Percentiles rank a stretch among this genome's conserved stretches.
Conservation (phyloP, 2,113 vertebrate genomes). For the Urocitellus parryii region DNA sequence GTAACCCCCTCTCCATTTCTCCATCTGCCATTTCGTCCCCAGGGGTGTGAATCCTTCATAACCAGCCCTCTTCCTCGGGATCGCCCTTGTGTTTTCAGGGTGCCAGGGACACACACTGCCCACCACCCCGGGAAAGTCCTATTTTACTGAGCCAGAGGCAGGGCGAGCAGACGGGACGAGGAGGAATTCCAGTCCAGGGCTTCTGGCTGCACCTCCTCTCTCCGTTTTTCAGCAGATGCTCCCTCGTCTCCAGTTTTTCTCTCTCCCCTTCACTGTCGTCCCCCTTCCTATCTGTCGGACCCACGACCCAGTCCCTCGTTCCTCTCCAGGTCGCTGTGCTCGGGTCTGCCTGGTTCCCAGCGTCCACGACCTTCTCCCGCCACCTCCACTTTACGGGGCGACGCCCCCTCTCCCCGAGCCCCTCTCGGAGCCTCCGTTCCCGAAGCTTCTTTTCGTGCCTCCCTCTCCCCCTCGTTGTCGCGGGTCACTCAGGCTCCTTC, state of each 20-base stretch:
- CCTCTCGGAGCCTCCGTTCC: neutral
- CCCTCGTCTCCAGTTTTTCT: neutral
- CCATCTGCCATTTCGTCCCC: neutral
- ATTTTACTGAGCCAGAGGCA: neutral
- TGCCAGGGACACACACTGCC: fast-evolving
- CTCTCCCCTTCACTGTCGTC: neutral
- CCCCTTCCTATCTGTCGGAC: neutral
- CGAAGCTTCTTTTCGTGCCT: neutral
- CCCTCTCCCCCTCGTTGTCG: neutral
- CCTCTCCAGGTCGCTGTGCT: neutral
- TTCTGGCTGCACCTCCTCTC: neutral
- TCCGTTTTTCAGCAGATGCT: neutral
- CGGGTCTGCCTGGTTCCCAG: fast-evolving
- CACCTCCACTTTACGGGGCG: neutral
- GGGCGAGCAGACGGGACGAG: neutral
- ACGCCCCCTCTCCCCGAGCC: neutral
- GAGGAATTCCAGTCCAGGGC: neutral
- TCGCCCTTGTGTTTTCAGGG: no score
- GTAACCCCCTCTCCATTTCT: neutral
- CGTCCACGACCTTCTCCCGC: neutral
- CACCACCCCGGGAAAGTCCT: neutral
- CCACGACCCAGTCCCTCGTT: no score
- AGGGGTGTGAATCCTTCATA: neutral
- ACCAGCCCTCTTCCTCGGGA: neutral
- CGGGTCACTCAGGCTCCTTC: neutral